Evolutionary conservation across 2,113 vertebrate species (phyloP), one percentile per base, ranked within the genome.

Genomic region (Lanius collurio): DNA sequence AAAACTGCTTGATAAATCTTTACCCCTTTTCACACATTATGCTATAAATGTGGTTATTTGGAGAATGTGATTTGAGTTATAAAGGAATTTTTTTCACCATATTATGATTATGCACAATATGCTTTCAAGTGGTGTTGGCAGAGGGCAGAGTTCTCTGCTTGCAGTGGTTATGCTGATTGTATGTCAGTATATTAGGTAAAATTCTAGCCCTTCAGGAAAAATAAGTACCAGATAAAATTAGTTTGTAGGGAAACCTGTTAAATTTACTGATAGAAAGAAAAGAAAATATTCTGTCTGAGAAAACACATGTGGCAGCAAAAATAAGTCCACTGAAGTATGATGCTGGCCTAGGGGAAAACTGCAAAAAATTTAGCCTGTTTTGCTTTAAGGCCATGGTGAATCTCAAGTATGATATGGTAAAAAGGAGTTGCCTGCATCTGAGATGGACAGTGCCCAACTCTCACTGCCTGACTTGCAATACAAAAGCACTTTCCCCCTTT

Each of bases 21-120:
- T 92, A 62, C 39, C 21, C 42, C 74, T 89, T 41, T 77, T 92
- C 55, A 59, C 37, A 80, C 7, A 13, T 30, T 65, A 35, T 75
- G 30, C 68, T 80, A 59, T 92, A 90, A 92, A 59, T 83, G 39
- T 81, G 63, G 33, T 35, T 92, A 9, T 77, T 80, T 47, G 62
- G 60, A 88, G 39, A 81, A 78, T 46, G 64, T 83, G 63, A 57
- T 69, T 65, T 7, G 70, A 77, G 26, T 71, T 70, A 59, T 67
- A 81, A 88, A 70, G 47, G 63, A 52, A 15, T 62, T 18, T 19
- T 46, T 76, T 44, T 9, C 16, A n/a, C 49, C 13, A 28, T 37
- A 21, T 41, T n/a, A 30, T 68, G 50, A 52, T 81, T 80, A 93
- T 80, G 27, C 52, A 74, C 35, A 69, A 21, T 71, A 13, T 53